phyloP scores from a whole-genome alignment of 1,140 invertebrate genomes.

The Octopus sinensis region DNA sequence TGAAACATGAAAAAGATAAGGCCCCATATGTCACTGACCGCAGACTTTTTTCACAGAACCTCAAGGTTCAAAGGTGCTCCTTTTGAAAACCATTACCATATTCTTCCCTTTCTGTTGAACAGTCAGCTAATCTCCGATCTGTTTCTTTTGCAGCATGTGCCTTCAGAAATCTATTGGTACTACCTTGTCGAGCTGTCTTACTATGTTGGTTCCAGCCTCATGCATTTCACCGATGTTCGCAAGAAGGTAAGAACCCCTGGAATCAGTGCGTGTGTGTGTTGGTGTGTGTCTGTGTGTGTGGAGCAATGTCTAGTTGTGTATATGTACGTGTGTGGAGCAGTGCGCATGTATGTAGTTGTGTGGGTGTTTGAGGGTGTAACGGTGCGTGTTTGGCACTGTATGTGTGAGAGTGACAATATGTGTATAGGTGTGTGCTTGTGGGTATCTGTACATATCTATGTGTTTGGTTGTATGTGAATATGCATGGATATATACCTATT shows the following conservation, averaged over 20 bases:
- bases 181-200: neutral
- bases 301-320: neutral
- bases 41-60: too few species aligned
- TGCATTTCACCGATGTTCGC: slow-evolving; percentile 13
- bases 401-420: neutral
- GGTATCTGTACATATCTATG: neutral
- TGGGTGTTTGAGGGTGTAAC: neutral
- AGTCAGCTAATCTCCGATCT: too few species aligned
- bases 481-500: neutral
- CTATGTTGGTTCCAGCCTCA: neutral
- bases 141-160: slow-evolving; percentile 2
- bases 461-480: neutral
- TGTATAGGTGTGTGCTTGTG: neutral
- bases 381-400: neutral
- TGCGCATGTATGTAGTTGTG: neutral
- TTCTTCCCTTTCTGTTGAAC: too few species aligned
- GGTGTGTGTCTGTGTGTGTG: neutral
- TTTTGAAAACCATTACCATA: too few species aligned
- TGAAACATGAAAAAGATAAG: too few species aligned
- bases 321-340: neutral
- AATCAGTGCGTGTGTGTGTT: neutral
- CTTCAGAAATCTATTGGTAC: slow-evolving; percentile 10
- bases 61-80: too few species aligned
- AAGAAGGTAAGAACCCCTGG: neutral
- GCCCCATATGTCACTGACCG: too few species aligned